Percentiles rank a stretch among this genome's conserved stretches.
Conservation (phyloP, 2,113 vertebrate species). For the Apodemus speciosus region DNA sequence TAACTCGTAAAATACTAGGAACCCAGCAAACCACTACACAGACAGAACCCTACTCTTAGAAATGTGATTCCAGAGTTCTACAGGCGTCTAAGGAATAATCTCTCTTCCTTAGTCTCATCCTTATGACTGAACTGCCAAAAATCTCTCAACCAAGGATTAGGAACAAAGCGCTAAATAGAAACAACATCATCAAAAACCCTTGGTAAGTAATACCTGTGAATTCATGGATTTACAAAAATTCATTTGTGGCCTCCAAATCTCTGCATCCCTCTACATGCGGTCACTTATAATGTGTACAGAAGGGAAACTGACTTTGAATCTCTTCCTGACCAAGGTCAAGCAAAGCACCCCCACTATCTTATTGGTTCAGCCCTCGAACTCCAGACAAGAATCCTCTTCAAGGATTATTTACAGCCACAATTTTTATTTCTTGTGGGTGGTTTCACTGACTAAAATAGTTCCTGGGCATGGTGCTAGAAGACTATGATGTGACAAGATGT, state of each 20-base stretch:
- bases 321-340: slow-evolving; percentile 13
- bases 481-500: neutral
- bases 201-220: neutral
- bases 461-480: neutral
- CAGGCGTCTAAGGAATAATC: neutral
- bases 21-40: neutral
- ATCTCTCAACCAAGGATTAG: neutral
- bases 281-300: neutral
- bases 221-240: neutral
- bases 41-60: neutral
- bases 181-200: neutral
- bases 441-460: neutral
- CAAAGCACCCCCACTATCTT: neutral
- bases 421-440: neutral
- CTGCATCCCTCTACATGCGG: neutral
- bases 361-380: neutral
- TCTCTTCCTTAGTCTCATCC: neutral
- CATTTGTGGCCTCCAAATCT: neutral
- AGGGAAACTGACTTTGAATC: neutral
- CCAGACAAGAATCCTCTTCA: neutral
- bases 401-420: neutral
- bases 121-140: neutral
- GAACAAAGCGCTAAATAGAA: neutral
- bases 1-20: neutral
- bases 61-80: neutral